phyloP scores from a whole-genome alignment of 2,113 vertebrate genomes.

The Hippocampus mohnikei region DNA sequence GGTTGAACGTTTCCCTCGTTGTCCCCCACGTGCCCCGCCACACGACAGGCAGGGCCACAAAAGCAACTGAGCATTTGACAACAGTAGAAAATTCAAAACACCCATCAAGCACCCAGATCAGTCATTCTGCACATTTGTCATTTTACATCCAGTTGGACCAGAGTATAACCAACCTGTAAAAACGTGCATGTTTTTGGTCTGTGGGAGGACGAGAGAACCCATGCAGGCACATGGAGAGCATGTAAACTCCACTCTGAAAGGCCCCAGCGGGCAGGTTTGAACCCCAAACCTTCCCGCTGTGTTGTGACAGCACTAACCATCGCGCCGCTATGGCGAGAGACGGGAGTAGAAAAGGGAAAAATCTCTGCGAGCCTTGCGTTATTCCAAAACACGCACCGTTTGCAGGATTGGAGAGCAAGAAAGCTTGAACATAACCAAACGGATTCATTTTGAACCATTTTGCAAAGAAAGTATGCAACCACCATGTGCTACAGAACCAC shows the following conservation, averaged over 20 bases:
- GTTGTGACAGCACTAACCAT: constrained; percentile 1
- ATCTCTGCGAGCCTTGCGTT: neutral
- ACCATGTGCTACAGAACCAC: neutral
- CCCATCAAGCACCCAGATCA: neutral
- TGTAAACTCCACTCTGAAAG: constrained; percentile 12
- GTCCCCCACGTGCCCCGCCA: no score
- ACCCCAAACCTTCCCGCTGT: constrained; percentile 4
- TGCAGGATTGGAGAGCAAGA: no score
- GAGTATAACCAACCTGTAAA: neutral
- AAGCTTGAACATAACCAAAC: no score
- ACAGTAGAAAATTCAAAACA: neutral
- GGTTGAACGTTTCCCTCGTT: no score
- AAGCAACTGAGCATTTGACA: neutral
- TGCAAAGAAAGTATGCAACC: no score
- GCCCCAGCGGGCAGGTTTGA: constrained; percentile 10
- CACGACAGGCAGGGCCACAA: neutral
- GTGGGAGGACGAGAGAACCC: constrained; percentile 6
- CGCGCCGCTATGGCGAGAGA: neutral
- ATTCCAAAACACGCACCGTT: neutral
- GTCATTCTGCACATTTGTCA: neutral
- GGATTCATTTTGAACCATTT: no score
- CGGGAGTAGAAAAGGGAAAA: neutral
- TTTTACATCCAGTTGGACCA: neutral
- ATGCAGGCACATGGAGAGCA: constrained; percentile 6
- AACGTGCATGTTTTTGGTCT: constrained; percentile 13